Evolutionary conservation across 2,888 invertebrate species (phyloP).

Genomic region (Cyclophora albipunctata): DNA sequence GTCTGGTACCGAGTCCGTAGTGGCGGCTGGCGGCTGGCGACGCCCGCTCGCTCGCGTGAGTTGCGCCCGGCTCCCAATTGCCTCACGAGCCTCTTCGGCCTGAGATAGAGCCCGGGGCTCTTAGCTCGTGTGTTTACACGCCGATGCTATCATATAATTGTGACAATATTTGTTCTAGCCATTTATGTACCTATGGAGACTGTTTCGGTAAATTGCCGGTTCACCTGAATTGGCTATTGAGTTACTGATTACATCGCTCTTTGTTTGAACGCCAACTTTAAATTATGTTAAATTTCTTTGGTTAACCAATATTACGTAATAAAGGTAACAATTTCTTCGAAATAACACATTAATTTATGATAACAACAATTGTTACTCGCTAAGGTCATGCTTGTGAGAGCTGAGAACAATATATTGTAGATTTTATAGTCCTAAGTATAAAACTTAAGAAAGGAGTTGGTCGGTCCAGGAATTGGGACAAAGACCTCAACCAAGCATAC

Average conservation of each 20-base stretch:
- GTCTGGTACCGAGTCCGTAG: too few species aligned
- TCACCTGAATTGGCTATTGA: slow-evolving; percentile 39
- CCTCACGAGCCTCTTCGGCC: slow-evolving; percentile 38
- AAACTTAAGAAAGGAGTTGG: too few species aligned
- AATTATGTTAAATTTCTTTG: slow-evolving; percentile 9
- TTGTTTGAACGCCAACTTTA: slow-evolving; percentile 18
- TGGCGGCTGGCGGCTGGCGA: not conserved
- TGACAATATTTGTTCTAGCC: slow-evolving; percentile 70
- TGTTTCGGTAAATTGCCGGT: slow-evolving; percentile 50
- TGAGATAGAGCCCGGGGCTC: slow-evolving; percentile 62
- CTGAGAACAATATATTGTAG: too few species aligned
- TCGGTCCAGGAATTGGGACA: too few species aligned
- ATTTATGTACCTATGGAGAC: slow-evolving; percentile 53
- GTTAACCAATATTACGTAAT: not conserved
- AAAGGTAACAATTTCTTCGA: not conserved
- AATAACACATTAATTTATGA: too few species aligned
- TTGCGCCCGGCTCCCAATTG: slow-evolving; percentile 34
- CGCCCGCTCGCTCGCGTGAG: slow-evolving; percentile 24
- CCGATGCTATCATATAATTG: slow-evolving; percentile 71
- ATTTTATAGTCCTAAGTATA: too few species aligned
- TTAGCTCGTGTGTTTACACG: slow-evolving; percentile 59
- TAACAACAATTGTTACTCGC: too few species aligned
- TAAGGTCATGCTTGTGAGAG: too few species aligned
- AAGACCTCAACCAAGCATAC: too few species aligned
- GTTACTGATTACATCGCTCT: slow-evolving; percentile 46